Base-by-base conservation (phyloP, 2,888 invertebrate genomes). In the Epicampocera succincta region DNA sequence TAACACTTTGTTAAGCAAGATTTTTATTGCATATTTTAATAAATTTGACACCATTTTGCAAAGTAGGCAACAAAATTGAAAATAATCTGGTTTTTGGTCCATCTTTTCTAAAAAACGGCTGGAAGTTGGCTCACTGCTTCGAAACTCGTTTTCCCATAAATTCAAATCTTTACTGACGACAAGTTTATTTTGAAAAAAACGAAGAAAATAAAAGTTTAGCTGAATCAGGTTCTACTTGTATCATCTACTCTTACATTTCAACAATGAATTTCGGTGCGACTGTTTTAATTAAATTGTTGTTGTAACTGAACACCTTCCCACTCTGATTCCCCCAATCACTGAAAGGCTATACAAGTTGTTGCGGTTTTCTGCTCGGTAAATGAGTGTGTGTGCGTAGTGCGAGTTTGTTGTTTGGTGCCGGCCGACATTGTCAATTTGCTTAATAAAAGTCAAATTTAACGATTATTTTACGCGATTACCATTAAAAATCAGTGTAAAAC, bases 381-480 rank as follows among this genome's bases (percentile, higher is more conserved):
- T 56, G 56, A 46, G 15, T 38, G 5, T 40, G 61, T 38, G 54
- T 73, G 46, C 1, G 52, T 44, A 44, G n/a, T 33, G 52, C 19
- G n/a, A 50, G 50, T 44, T 5, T 54, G 48, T 52, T 69, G 69
- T 60, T 63, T 71, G 15, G 56, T 12, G n/a, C n/a, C n/a, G 66
- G 60, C 52, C 66, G 81, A 54, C 58, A 60, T 74, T 69, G 73
- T 65, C 79, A 76, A 73, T 73, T 83, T 78, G 77, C 77, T 76
- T 80, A 82, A 85, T 85, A 84, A 85, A 84, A 81, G 84, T 85
- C 84, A 85, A 85, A 84, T 85, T 86, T 86, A 84, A 87, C 84
- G 86, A 87, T 85, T 85, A 85, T 84, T 86, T 86, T 86, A 86
- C 85, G 85, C 85, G 85, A 87, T 86, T 86, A 87, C 85, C 85